Conservation (phyloP, 35 echinoderm and acorn worm species). For the Strongylocentrotus purpuratus region DNA sequence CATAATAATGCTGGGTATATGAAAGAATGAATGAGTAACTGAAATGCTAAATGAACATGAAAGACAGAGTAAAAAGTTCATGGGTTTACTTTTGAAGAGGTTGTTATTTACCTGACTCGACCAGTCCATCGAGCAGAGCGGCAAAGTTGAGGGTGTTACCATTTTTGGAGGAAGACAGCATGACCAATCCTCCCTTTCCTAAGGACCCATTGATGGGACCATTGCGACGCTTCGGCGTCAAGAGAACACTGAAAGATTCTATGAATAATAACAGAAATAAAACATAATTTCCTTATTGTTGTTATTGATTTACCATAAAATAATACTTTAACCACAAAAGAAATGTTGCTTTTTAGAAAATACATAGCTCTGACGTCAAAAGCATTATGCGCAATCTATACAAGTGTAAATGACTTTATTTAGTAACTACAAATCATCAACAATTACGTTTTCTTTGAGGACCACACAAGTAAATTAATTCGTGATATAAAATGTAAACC, state of each 20-base stretch:
- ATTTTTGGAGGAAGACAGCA: constrained; percentile 62
- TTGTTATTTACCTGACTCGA: constrained; percentile 58
- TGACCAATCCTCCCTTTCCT: constrained; percentile 67
- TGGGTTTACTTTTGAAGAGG: not conserved
- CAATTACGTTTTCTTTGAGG: not conserved
- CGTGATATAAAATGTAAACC: not conserved
- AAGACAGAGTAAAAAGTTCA: no score
- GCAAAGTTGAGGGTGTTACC: constrained; percentile 71
- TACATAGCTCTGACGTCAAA: no score
- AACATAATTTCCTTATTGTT: not conserved
- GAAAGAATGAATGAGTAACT: no score
- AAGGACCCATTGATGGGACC: not conserved
- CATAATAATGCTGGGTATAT: no score
- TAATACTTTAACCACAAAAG: not conserved
- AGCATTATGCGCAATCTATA: no score
- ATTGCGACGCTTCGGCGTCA: constrained; percentile 56
- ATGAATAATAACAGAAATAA: not conserved
- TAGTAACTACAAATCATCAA: no score
- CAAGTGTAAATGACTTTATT: no score
- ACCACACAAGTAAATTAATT: not conserved
- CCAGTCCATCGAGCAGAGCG: constrained; percentile 62
- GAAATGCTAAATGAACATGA: no score
- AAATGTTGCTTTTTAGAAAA: no score
- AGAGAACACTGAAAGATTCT: constrained; percentile 77
- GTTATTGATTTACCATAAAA: not conserved